Evolutionary conservation across 1,140 invertebrate species (phyloP).

Genomic region (Agraylea sexmaculata): DNA sequence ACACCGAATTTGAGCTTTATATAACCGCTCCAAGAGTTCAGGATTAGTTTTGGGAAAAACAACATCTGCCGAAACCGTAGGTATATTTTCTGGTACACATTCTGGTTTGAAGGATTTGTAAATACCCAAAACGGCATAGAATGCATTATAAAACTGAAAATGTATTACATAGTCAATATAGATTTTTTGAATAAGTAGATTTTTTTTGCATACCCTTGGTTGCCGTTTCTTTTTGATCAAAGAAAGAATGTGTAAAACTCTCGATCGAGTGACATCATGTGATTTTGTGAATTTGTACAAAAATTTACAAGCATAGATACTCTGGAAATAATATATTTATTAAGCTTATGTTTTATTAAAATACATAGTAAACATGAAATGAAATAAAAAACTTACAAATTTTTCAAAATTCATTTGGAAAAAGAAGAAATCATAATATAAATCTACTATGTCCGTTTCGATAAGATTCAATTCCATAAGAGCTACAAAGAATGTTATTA

Average conservation of each 20-base stretch:
- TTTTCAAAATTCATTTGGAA: constrained; percentile 29
- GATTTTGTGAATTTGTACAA: constrained; percentile 35
- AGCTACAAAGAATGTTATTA: constrained; percentile 24
- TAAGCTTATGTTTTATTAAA: background rate
- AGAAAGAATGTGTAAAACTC: constrained; percentile 30
- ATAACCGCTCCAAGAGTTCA: constrained; percentile 26
- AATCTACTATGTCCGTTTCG: constrained; percentile 26
- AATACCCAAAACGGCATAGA: constrained; percentile 33
- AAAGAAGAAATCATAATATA: constrained; percentile 36
- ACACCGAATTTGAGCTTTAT: constrained; percentile 25
- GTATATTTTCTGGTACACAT: constrained; percentile 34
- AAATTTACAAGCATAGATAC: constrained; percentile 29
- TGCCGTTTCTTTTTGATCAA: constrained; percentile 23
- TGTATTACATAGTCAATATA: constrained; percentile 11
- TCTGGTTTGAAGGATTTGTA: constrained; percentile 38
- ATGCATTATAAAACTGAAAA: constrained; percentile 30
- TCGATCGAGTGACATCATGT: constrained; percentile 30
- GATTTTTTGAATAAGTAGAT: background rate
- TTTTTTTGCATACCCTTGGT: constrained; percentile 10
- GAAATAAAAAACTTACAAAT: constrained; percentile 26
- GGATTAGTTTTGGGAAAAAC: constrained; percentile 32
- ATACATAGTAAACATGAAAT: constrained; percentile 6
- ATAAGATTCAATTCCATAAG: constrained; percentile 32
- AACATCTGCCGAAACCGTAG: constrained; percentile 30
- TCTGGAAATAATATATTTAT: constrained; percentile 22